A percentile compares a stretch with the other conserved stretches of the same genome.
phyloP scores from a whole-genome alignment of 1,140 invertebrate genomes.

The Saccostrea echinata region DNA sequence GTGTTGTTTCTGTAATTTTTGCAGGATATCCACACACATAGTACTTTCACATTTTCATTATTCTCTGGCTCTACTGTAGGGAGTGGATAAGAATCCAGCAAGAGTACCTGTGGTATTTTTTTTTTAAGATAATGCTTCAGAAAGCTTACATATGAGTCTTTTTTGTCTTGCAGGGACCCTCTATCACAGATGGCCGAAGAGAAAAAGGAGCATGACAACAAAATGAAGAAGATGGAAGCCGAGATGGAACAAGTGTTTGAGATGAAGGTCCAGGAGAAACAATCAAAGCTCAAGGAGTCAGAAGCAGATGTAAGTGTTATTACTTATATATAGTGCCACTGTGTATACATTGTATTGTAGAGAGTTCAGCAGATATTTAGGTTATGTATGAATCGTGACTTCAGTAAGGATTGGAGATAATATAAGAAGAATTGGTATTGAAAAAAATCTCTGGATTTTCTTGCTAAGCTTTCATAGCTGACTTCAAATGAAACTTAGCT shows the following conservation, averaged over 20 bases:
- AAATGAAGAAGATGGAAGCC: slow-evolving; percentile 86
- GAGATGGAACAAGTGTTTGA: slow-evolving; percentile 91
- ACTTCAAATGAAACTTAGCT: too few relatives aligned
- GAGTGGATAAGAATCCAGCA: too few relatives aligned
- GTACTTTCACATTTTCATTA: too few relatives aligned
- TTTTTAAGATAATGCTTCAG: too few relatives aligned
- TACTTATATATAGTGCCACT: neutral
- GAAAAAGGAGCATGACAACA: slow-evolving; percentile 95
- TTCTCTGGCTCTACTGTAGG: too few relatives aligned
- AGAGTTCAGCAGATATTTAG: neutral
- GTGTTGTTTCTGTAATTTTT: too few relatives aligned
- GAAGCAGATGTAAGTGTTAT: slow-evolving; percentile 85
- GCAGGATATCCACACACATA: too few relatives aligned
- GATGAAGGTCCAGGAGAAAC: slow-evolving; percentile 87
- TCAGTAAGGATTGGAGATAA: neutral
- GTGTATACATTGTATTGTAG: neutral
- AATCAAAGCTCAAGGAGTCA: slow-evolving; percentile 79
- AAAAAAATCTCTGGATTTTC: too few relatives aligned
- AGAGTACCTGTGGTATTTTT: too few relatives aligned
- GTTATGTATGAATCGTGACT: neutral
- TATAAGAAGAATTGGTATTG: too few relatives aligned
- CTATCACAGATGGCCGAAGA: slow-evolving; percentile 98
- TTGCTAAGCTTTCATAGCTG: too few relatives aligned
- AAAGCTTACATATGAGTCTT: neutral
- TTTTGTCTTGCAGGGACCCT: slow-evolving; percentile 89